These are phyloP conservation scores for Ochotona princeps DNA, from an alignment of 2,113 vertebrate genomes.

Conservation along the genomic window DNA sequence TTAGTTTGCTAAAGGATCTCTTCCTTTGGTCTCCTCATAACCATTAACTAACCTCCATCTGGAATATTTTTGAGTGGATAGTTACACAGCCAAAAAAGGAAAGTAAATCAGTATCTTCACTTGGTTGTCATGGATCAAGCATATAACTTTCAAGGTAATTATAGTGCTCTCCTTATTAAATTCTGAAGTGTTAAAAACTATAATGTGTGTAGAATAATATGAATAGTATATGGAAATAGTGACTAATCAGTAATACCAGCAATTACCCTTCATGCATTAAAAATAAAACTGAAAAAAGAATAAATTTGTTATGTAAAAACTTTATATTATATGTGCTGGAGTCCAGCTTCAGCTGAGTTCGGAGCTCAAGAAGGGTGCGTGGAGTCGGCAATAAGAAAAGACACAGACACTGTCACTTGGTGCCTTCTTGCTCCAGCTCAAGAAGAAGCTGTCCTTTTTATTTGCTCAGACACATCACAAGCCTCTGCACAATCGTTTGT, in stretches of 20 bases:
- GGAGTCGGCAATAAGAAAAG: too few species aligned
- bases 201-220: background rate
- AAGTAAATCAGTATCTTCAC: background rate
- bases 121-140: background rate
- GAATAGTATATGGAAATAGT: background rate
- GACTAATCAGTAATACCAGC: background rate
- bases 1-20: background rate
- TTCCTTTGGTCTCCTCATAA: background rate
- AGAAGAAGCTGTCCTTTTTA: too few species aligned
- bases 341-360: too few species aligned
- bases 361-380: too few species aligned
- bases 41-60: background rate
- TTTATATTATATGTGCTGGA: too few species aligned
- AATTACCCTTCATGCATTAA: constrained; percentile 14
- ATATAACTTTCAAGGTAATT: constrained; percentile 1
- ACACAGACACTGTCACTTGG: too few species aligned
- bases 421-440: too few species aligned
- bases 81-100: background rate
- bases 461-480: too few species aligned
- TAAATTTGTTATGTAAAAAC: too few species aligned
- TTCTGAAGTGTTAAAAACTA: background rate
- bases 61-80: background rate
- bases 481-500: too few species aligned
- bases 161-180: background rate
- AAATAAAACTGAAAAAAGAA: too few species aligned